A percentile compares a stretch with the other conserved stretches of the same genome.
Conservation (phyloP, 1,140 invertebrate species). For the Pollicipes pollicipes region DNA sequence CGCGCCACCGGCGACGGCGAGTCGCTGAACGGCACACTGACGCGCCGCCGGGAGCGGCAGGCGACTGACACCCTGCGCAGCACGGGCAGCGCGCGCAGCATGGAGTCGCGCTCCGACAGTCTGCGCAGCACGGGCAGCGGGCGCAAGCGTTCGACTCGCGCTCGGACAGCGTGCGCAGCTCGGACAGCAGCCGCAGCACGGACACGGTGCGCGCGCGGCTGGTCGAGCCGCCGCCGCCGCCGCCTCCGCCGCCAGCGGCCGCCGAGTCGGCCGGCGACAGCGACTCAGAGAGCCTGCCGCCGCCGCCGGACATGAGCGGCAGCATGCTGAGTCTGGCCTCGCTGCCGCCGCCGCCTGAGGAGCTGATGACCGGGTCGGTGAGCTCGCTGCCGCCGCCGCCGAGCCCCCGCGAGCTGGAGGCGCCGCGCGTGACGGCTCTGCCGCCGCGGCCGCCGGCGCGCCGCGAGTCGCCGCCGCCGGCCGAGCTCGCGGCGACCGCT, state of each 20-base stretch:
- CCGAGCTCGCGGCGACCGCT: conserved; percentile 22
- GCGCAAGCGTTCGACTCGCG: conserved; percentile 7
- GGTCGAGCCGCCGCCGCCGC: conserved; percentile 23
- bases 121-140: conserved; percentile 9
- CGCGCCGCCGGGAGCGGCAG: conserved; percentile 8
- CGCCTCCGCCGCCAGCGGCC: conserved; percentile 22
- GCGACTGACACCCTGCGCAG: conserved; percentile 7
- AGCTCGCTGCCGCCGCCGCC: conserved; percentile 23
- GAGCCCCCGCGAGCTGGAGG: conserved; percentile 10
- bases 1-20: conserved; percentile 9
- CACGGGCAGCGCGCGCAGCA: conserved; percentile 10
- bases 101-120: conserved; percentile 7
- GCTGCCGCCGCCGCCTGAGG: conserved; percentile 25
- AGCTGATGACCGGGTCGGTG: conserved; percentile 21
- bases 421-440: conserved; percentile 15
- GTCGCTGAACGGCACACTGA: conserved; percentile 7
- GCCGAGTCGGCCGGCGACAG: too few species aligned
- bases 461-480: conserved; percentile 52
- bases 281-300: conserved; percentile 27
- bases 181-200: conserved; percentile 13
- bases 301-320: conserved; percentile 19
- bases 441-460: conserved; percentile 15
- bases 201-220: conserved; percentile 8
- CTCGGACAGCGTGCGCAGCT: conserved; percentile 12
- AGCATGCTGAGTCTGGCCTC: conserved; percentile 23